Evolutionary conservation across 2,888 invertebrate species (phyloP), one percentile per base, ranked within the genome.

Genomic region (Luperina nickerlii): DNA sequence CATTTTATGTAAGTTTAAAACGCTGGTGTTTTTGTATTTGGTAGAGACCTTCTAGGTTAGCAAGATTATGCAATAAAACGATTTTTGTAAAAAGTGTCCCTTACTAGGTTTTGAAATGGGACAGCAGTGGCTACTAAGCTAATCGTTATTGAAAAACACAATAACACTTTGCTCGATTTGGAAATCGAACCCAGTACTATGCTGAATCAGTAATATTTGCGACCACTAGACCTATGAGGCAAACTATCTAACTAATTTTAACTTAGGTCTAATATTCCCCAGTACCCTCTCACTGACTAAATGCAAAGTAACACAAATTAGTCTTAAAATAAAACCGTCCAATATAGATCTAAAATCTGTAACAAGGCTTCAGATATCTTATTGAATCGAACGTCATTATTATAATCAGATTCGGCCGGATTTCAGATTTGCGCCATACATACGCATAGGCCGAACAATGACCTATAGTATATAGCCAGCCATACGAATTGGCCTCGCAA

Each of bases 341-440:
- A 51, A 78, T 75, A 69, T 38, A 38, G 18, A 66, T 67, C 42
- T n/a, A 68, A 82, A 76, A 82, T 77, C 79, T 68, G 15, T 77
- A 65, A 67, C 45, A 76, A 82, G 60, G 74, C 45, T 76, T 72
- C 75, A 66, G 66, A 79, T 71, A 5, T 78, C 66, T 63, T 65
- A 76, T 79, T 72, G 60, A 89, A 84, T 68, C 81, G 77, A 82
- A 87, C 63, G 76, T 87, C 85, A 86, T 91, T 89, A 88, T 88
- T 85, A 70, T 90, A 90, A 91, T 89, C 86, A 88, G 85, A 85
- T 91, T 88, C 71, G 51, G 57, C 38, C 79, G 85, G 78, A 87
- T 89, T 86, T 81, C 65, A 80, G 82, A 83, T 88, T 86, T 82
- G 71, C 67, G 63, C 54, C n/a, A 51, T 76, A 24, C 69, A 38